phyloP scores from a whole-genome alignment of 2,113 vertebrate species.

The Cinclus cinclus region DNA sequence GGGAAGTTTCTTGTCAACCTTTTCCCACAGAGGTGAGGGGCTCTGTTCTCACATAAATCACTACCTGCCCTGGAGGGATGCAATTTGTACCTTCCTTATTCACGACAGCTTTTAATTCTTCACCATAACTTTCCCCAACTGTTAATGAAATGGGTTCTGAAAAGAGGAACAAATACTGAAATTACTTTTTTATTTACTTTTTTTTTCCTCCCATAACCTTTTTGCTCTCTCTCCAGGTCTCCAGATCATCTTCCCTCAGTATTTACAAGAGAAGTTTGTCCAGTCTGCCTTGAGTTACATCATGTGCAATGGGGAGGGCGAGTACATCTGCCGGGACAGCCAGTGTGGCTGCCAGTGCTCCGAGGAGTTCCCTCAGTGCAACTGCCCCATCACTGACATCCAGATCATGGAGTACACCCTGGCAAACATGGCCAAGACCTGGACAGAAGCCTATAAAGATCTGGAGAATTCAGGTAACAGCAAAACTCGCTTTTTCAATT shows the following conservation, averaged over 20 bases:
- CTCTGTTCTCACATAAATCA: not conserved
- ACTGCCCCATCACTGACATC: constrained; percentile 97
- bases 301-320: constrained; percentile 98
- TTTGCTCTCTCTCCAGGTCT: constrained; percentile 79
- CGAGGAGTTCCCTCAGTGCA: constrained; percentile 95
- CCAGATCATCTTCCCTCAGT: constrained; percentile 97
- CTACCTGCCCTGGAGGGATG: not conserved
- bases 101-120: not conserved
- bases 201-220: not conserved
- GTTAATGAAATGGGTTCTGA: constrained; percentile 48
- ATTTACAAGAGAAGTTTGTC: constrained; percentile 98
- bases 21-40: not conserved
- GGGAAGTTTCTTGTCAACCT: not conserved
- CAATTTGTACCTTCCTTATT: not conserved
- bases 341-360: constrained; percentile 93
- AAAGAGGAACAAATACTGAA: not conserved
- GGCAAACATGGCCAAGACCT: constrained; percentile 90
- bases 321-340: constrained; percentile 91
- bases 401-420: constrained; percentile 97
- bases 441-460: constrained; percentile 94
- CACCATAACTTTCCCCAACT: not conserved
- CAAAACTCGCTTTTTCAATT: not conserved
- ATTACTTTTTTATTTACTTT: not conserved
- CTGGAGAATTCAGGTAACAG: constrained; percentile 95
- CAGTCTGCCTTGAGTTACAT: constrained; percentile 99